Conservation (phyloP, 2,888 invertebrate species). For the Pterostichus madidus region DNA sequence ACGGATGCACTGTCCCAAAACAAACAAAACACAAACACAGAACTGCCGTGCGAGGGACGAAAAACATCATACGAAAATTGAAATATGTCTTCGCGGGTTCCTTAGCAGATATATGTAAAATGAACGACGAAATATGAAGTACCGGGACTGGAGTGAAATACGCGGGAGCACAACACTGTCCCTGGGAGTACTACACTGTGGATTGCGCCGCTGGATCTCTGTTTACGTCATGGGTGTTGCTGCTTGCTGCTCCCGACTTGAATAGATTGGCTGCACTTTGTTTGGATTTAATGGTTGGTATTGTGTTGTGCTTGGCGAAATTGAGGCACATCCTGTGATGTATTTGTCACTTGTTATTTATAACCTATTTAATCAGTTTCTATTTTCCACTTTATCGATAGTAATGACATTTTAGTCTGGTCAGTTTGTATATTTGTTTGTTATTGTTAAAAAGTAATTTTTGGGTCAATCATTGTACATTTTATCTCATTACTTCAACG, state of each 20-base stretch:
- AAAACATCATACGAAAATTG: slow-evolving; percentile 67
- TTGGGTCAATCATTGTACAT: too few species aligned
- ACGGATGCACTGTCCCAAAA: slow-evolving; percentile 66
- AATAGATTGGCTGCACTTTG: slow-evolving; percentile 41
- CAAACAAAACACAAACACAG: slow-evolving; percentile 65
- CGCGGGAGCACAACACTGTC: slow-evolving; percentile 17
- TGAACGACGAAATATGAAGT: slow-evolving; percentile 34
- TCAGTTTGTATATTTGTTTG: not conserved
- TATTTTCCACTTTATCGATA: slow-evolving; percentile 2
- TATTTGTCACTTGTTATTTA: slow-evolving; percentile 34
- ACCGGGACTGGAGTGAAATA: not conserved
- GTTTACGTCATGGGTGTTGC: not conserved
- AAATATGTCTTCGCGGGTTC: not conserved
- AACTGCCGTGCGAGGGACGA: slow-evolving; percentile 59
- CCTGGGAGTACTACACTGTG: slow-evolving; percentile 22
- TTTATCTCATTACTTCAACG: too few species aligned
- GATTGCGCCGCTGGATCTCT: slow-evolving; percentile 31
- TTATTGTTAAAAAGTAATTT: not conserved
- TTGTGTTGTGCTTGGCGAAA: slow-evolving; percentile 46
- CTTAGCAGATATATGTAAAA: slow-evolving; percentile 61
- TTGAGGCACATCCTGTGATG: slow-evolving; percentile 45
- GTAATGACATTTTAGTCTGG: not conserved
- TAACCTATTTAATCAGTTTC: not conserved
- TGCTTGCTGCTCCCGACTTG: slow-evolving; percentile 16
- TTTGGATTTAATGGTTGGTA: slow-evolving; percentile 30